Percentiles rank a stretch among this genome's conserved stretches.
phyloP scores from a whole-genome alignment of 2,113 vertebrate genomes.

The Corythornis madagascariensis region DNA sequence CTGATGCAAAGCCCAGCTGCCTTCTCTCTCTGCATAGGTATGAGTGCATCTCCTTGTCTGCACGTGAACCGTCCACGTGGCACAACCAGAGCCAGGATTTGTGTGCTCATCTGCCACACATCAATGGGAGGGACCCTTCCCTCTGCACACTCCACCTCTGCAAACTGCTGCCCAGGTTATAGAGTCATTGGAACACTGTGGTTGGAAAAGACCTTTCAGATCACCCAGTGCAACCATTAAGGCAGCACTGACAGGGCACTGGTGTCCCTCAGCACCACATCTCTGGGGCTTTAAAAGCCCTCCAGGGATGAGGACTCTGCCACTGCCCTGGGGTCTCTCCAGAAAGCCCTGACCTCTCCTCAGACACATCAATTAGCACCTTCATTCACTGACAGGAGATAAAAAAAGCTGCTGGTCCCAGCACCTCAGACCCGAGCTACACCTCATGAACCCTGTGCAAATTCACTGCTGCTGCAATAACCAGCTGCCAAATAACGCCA shows the following conservation, averaged over 20 bases:
- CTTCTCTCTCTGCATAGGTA: background rate
- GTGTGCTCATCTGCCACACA: fast-evolving
- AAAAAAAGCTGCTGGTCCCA: background rate
- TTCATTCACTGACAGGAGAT: background rate
- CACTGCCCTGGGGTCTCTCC: background rate
- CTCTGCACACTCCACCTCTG: fast-evolving
- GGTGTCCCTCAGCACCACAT: background rate
- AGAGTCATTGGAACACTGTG: background rate
- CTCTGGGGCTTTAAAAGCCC: background rate
- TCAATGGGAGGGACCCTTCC: background rate
- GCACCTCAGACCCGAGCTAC: background rate
- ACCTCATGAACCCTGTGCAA: background rate
- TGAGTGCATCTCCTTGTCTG: fast-evolving
- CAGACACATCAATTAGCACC: background rate
- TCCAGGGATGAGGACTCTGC: background rate
- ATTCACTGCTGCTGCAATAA: slow-evolving; percentile 37
- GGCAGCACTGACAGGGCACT: background rate
- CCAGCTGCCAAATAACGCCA: slow-evolving; percentile 30
- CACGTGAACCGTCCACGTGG: fast-evolving
- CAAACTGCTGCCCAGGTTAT: background rate
- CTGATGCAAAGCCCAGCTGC: background rate
- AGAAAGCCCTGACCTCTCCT: background rate
- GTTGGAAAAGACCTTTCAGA: background rate
- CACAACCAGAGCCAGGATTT: background rate
- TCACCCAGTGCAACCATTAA: background rate